phyloP scores from a whole-genome alignment of 2,797 vertebrate genomes.

The Epinephelus coioides region DNA sequence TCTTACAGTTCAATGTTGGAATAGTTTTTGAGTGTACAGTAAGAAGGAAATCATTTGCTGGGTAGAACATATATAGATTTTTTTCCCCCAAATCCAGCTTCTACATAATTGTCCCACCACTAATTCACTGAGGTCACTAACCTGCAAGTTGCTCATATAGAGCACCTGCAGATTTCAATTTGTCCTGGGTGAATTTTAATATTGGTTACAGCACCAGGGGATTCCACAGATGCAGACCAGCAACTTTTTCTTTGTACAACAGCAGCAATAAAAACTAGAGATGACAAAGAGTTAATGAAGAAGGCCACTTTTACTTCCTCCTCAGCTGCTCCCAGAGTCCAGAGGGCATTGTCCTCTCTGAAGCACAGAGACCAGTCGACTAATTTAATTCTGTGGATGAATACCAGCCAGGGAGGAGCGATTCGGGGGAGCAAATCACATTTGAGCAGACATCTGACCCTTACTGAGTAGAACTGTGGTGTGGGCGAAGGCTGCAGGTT shows the following conservation, averaged over 20 bases:
- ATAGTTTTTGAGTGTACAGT: background rate
- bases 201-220: background rate
- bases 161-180: background rate
- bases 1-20: background rate
- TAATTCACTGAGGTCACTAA: background rate
- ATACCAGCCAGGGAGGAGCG: constrained; percentile 51
- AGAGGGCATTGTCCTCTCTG: constrained; percentile 57
- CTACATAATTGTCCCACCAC: background rate
- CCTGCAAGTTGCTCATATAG: background rate
- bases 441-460: constrained; percentile 55
- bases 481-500: constrained; percentile 9
- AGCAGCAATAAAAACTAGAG: constrained; percentile 29
- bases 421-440: constrained; percentile 60
- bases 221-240: constrained; percentile 5
- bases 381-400: constrained; percentile 69
- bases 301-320: constrained; percentile 55
- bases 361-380: constrained; percentile 55
- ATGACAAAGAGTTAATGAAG: constrained; percentile 49
- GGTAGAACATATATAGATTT: too few species aligned
- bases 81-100: background rate
- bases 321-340: constrained; percentile 62
- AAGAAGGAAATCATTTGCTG: background rate
- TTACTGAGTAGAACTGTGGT: constrained; percentile 5
- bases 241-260: background rate
- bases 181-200: background rate